Base-by-base conservation (phyloP, 2,888 invertebrate species). In the Altica lythri region DNA sequence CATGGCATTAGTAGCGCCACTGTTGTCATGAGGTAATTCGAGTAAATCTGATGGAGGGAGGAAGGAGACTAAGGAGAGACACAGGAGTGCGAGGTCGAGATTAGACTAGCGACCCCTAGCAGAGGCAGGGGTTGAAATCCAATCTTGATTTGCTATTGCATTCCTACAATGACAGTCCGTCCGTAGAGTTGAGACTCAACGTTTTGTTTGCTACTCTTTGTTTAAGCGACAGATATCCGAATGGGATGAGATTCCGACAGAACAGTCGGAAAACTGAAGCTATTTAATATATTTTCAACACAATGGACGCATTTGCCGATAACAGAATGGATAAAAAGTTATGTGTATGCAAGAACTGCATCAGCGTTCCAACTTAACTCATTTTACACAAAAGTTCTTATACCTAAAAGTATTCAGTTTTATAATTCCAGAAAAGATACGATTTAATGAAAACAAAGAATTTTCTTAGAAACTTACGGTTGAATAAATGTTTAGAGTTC, bases 131-230 rank as follows among this genome's bases (percentile, higher is more conserved):
- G 72, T 70, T 71, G 75, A 76, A 77, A 75, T 76, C 76, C 76
- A 77, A 77, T 77, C 77, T 76, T 76, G 75, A 76, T 76, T 75
- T 76, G 75, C 73, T 76, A 76, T 76, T 75, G 76, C 77, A 77
- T 76, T 77, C 76, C 75, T 68, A 73, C 76, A 76, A 76, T 76
- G 76, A 77, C 76, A 73, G 70, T 72, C 68, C 62, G 61, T 53
- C 55, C 62, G 61, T 53, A 53, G 67, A 65, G 65, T 65, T 40
- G 18, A 56, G 57, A 60, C 68, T 70, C 22, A 32, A 49, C 40
- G 40, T 49, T 69, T 73, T 71, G 71, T 72, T 70, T 69, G 73
- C 67, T 67, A 69, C 70, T 72, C 72, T 75, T 75, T 75, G 75
- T 74, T 73, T 74, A 75, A 73, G 70, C 64, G 68, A 68, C 69